Base-by-base conservation (phyloP, 2,113 vertebrate species). In the Xenopus laevis region DNA sequence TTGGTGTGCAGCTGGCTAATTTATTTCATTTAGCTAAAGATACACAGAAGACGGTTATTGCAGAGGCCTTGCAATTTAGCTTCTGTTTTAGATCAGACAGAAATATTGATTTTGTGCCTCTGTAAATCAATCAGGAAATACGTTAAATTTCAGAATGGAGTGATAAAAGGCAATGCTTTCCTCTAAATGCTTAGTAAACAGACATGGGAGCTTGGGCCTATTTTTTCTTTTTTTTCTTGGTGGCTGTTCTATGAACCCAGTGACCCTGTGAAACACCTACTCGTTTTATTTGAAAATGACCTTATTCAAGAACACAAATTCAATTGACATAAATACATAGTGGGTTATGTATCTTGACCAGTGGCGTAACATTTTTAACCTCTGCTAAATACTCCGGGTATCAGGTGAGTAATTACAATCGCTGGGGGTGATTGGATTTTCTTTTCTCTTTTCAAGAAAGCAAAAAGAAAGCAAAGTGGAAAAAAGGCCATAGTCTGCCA, bases 71-170 rank as follows among this genome's bases (percentile, higher is more conserved):
- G 53, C 53, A 55, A 55, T 55, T n/a, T n/a, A 55, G 53, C 53
- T n/a, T 55, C 53, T 55, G 53, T 55, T 55, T 55, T 55, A 55
- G 53, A 55, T 55, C 53, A 55, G 53, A 55, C 13, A n/a, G 53
- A 55, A 55, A 55, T 55, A 55, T 55, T n/a, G 53, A 55, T 55
- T 55, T 55, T 55, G 53, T 55, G 17, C 16, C 53, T 18, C 17
- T 3, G 15, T 55, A 16, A 55, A n/a, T 55, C 53, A 55, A n/a
- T 55, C 53, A 55, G 16, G 17, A n/a, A 55, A 55, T 55, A 13
- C 17, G 15, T 16, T 55, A 55, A 7, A 55, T 55, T 55, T 27
- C 23, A 27, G 23, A 27, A 27, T 27, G 23, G 23, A 27, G 1
- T 27, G 23, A 27, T 27, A 27, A 27, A 27, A 27, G 23, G 23